Conservation (phyloP, 1,140 invertebrate genomes). For the Drosophila paulistorum region DNA sequence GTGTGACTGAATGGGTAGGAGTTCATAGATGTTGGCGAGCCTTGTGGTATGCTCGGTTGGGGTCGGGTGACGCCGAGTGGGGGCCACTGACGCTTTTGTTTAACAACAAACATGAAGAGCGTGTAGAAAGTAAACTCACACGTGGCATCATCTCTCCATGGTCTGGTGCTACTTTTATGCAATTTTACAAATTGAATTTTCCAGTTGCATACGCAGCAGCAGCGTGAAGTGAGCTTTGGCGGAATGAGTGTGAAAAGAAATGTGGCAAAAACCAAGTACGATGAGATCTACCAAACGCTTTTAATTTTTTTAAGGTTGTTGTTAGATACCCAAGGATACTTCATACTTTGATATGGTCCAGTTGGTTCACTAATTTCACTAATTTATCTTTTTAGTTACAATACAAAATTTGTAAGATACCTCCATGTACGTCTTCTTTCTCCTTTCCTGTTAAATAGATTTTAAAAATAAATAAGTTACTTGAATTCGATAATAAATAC, state of each 20-base stretch:
- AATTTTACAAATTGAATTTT: constrained; percentile 81
- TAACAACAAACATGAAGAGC: constrained; percentile 67
- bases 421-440: too few relatives aligned
- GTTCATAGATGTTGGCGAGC: not conserved
- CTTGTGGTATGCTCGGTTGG: not conserved
- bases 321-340: not conserved
- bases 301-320: not conserved
- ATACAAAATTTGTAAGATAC: too few relatives aligned
- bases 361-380: too few relatives aligned
- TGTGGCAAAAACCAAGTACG: not conserved
- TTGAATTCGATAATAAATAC: too few relatives aligned
- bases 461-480: too few relatives aligned
- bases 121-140: constrained; percentile 60
- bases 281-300: not conserved
- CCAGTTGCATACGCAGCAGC: constrained; percentile 67
- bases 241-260: constrained; percentile 27
- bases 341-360: constrained; percentile 3
- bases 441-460: too few relatives aligned
- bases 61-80: constrained; percentile 28
- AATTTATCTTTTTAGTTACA: too few relatives aligned
- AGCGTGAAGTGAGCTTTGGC: not conserved
- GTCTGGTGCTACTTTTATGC: constrained; percentile 69
- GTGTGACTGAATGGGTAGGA: not conserved
- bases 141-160: constrained; percentile 34
- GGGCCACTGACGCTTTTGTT: constrained; percentile 61